A percentile compares a stretch with the other conserved stretches of the same genome.
phyloP scores from a whole-genome alignment of 1,140 invertebrate species.

The Zaprionus lachaisei region DNA sequence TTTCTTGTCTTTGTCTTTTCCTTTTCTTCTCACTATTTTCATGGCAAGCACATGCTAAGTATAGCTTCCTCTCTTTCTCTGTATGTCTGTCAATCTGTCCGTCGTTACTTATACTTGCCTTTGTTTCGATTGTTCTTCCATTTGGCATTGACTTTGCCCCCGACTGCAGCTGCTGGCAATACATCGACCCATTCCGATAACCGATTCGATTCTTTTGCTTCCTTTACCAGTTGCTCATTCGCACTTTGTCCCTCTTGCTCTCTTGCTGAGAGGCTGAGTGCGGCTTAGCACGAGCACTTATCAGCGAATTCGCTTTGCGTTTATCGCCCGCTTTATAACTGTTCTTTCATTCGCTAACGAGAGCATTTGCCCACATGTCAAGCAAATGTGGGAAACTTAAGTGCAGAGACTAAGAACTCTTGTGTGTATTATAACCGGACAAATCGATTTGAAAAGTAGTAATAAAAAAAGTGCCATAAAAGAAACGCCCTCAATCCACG shows the following conservation, averaged over 20 bases:
- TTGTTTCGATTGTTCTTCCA: slow-evolving; percentile 8
- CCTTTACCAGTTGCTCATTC: slow-evolving; percentile 11
- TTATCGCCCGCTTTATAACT: slow-evolving; percentile 48
- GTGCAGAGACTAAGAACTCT: slow-evolving; percentile 18
- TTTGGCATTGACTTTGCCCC: slow-evolving; percentile 40
- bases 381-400: slow-evolving; percentile 34
- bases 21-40: slow-evolving; percentile 40
- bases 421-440: slow-evolving; percentile 4
- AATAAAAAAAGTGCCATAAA: slow-evolving; percentile 19
- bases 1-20: slow-evolving; percentile 41
- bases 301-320: slow-evolving; percentile 30
- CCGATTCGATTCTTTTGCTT: slow-evolving; percentile 14
- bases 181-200: slow-evolving; percentile 33
- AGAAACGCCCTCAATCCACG: slow-evolving; percentile 22
- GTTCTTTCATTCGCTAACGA: slow-evolving; percentile 11
- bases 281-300: slow-evolving; percentile 50
- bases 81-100: slow-evolving; percentile 3
- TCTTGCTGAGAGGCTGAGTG: not conserved
- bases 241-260: not conserved
- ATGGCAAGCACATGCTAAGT: slow-evolving; percentile 43
- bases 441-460: slow-evolving; percentile 25
- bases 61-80: not conserved
- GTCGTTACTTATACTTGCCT: slow-evolving; percentile 11
- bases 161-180: not conserved
- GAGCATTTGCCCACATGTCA: slow-evolving; percentile 17